Base-by-base conservation (phyloP, 1,140 invertebrate species). In the Octopus bimaculoides region DNA sequence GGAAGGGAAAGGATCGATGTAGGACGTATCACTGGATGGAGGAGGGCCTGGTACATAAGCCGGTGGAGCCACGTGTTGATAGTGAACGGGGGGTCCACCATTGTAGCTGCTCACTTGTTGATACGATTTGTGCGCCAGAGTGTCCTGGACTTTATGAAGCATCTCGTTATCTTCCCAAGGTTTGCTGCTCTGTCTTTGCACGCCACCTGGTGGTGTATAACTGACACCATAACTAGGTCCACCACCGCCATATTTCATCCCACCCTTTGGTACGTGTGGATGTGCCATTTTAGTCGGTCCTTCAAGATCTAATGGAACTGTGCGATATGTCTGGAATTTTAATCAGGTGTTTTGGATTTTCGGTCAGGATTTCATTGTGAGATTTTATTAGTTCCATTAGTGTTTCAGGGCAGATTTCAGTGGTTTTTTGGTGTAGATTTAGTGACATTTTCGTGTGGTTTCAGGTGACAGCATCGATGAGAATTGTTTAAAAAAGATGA, bases 141-240 rank as follows among this genome's bases (percentile, higher is more conserved):
- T 75, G 8, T 75, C 74, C n/a, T 75, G 74, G 5, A 75, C 74
- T 41, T 53, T 53, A 9, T 75, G 8, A 14, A 75, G 52, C 74
- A 75, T 75, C 41, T 75, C 6, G 20, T 75, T 12, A 53, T 75
- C 74, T 41, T 75, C 74, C 74, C 74, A 75, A 1, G 74, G 74
- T 41, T 53, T 52, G 74, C 74, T 75, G n/a, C 12, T 7, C 41
- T 75, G 74, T 26, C 74, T n/a, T 5, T 52, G 41, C 74, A 75
- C 14, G 26, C 8, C 66, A 6, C 0, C 74, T 53, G 74, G 74
- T 53, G 6, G 14, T 7, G 5, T 52, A 52, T 75, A 75, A 7
- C 8, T 8, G 5, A 52, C 26, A 41, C 6, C 26, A 53, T 20
- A 75, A 1, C 52, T 52, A 52, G 52, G 6, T 7, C 26, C 26